phyloP scores from a whole-genome alignment of 2,888 invertebrate genomes.

The Diploptera punctata region DNA sequence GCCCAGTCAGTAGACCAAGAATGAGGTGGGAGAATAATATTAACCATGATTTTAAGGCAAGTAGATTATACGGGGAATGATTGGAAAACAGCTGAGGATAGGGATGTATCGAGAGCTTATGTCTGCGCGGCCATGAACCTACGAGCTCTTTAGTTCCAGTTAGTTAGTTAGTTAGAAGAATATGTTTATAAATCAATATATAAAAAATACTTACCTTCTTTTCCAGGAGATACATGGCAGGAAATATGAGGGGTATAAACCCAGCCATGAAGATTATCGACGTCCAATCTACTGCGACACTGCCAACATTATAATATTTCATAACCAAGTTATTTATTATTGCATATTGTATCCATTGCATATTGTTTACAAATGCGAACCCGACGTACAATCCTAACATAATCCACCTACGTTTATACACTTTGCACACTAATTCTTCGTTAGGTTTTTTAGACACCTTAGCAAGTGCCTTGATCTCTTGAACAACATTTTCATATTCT shows the following conservation, averaged over 20 bases:
- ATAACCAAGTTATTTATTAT: constrained; percentile 87
- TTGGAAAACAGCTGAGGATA: no score
- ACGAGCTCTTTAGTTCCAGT: no score
- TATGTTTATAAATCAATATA: no score
- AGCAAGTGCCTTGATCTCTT: no score
- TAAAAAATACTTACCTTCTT: constrained; percentile 80
- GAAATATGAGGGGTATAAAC: constrained; percentile 97
- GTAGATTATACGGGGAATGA: no score
- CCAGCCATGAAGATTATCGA: constrained; percentile 98
- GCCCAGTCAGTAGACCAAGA: no score
- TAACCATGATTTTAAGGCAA: no score
- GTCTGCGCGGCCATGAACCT: no score
- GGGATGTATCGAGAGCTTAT: no score
- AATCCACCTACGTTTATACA: constrained; percentile 76
- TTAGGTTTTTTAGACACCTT: neutral
- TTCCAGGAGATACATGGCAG: constrained; percentile 94
- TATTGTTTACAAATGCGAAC: constrained; percentile 89
- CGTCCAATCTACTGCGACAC: constrained; percentile 87
- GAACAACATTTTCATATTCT: no score
- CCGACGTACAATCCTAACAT: constrained; percentile 85
- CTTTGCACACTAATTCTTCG: neutral
- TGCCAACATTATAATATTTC: constrained; percentile 77
- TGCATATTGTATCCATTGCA: constrained; percentile 97
- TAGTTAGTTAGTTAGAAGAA: no score
- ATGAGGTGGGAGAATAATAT: no score